A percentile compares a stretch with the other conserved stretches of the same genome.
Conservation (phyloP, 1,140 invertebrate species). For the Drosophila oshimai region DNA sequence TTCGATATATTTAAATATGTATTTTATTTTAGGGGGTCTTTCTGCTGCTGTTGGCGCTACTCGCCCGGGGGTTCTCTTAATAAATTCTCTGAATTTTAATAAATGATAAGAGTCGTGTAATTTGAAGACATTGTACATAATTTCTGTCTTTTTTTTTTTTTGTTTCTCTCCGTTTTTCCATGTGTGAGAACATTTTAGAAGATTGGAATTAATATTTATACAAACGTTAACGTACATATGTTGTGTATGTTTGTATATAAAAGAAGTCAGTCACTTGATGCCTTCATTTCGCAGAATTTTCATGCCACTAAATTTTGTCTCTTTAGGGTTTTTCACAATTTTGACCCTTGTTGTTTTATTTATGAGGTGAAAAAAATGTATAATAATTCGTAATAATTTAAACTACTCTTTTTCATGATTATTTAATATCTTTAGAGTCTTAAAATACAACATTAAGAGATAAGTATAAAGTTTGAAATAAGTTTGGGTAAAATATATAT, state of each 20-base stretch:
- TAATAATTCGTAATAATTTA: too few species aligned
- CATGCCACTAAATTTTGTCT: neutral
- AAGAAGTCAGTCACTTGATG: constrained; percentile 44
- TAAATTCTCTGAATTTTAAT: constrained; percentile 71
- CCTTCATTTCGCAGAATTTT: constrained; percentile 35
- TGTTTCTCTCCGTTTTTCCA: neutral
- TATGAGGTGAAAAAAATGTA: too few species aligned
- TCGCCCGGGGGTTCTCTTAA: constrained; percentile 46
- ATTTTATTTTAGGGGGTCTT: constrained; percentile 31
- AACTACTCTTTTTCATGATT: too few species aligned
- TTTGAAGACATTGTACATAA: constrained; percentile 73
- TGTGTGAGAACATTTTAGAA: constrained; percentile 56
- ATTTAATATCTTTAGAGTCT: too few species aligned
- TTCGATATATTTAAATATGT: constrained; percentile 75
- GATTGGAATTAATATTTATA: constrained; percentile 21
- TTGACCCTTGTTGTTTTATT: neutral
- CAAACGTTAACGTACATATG: neutral
- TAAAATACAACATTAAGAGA: too few species aligned
- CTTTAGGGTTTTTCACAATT: neutral
- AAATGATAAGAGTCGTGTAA: constrained; percentile 71
- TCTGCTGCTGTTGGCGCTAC: constrained; percentile 19
- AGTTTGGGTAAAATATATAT: too few species aligned
- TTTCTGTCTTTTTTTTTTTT: constrained; percentile 8
- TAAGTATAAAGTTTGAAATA: too few species aligned
- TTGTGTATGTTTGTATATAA: neutral